Evolutionary conservation across 37 sponge, comb jelly and placozoan genomes (phyloP).

Genomic region (Diacarnus erythraeanus): DNA sequence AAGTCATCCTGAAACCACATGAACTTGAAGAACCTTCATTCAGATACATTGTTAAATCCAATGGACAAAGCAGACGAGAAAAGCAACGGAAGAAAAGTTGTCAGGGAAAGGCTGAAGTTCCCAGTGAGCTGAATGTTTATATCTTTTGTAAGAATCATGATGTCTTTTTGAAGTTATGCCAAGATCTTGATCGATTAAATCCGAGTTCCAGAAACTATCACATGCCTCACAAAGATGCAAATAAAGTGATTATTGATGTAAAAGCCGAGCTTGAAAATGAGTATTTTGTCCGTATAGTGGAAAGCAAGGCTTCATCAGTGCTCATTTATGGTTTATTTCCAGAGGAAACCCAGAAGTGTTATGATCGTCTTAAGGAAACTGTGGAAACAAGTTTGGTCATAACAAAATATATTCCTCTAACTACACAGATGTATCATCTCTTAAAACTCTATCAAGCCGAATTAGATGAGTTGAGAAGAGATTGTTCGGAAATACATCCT

Average conservation of each 20-base stretch:
- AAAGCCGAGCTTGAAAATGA: constrained; percentile 7
- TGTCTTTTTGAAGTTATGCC: constrained; percentile 16
- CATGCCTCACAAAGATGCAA: not conserved
- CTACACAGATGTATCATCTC: constrained; percentile 6
- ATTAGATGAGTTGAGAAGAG: constrained; percentile 11
- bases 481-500: not conserved
- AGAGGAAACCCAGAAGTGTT: constrained; percentile 33
- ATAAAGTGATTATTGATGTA: not conserved
- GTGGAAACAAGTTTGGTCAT: constrained; percentile 10
- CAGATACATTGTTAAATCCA: not conserved
- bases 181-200: not conserved
- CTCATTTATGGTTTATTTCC: constrained; percentile 36
- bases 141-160: constrained; percentile 21
- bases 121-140: constrained; percentile 10
- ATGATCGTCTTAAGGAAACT: constrained; percentile 12
- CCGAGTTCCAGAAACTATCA: constrained; percentile 6
- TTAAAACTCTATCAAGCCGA: constrained; percentile 9
- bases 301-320: not conserved
- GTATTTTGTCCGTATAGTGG: constrained; percentile 34
- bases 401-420: constrained; percentile 22
- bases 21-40: not conserved
- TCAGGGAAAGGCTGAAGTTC: not conserved
- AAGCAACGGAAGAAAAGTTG: not conserved
- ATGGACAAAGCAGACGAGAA: not conserved
- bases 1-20: constrained; percentile 4